Conservation (phyloP, 2,888 invertebrate species). For the Pantelozetes paolii region DNA sequence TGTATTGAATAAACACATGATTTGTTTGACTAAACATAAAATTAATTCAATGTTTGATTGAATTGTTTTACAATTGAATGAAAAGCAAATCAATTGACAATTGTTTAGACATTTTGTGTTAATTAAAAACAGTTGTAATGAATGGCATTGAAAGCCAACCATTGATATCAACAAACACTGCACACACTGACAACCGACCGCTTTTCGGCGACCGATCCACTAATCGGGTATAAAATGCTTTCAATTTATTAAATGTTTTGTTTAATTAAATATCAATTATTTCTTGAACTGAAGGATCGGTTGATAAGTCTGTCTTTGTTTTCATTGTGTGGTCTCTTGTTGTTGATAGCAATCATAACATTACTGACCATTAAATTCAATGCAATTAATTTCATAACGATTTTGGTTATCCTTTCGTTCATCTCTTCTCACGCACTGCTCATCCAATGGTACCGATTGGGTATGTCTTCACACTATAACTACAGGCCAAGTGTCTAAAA, state of each 20-base stretch:
- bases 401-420: conserved; percentile 29
- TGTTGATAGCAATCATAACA: conserved; percentile 32
- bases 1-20: background rate
- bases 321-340: conserved; percentile 22
- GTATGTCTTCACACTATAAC: conserved; percentile 28
- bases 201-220: conserved; percentile 28
- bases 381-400: conserved; percentile 32
- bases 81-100: too few species aligned
- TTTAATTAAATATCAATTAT: background rate
- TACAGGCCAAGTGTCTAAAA: too few species aligned
- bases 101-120: too few species aligned
- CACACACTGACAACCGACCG: conserved; percentile 19
- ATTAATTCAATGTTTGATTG: too few species aligned
- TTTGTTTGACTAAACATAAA: background rate
- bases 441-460: conserved; percentile 37
- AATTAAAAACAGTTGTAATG: background rate
- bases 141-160: conserved; percentile 26
- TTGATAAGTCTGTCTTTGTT: conserved; percentile 6
- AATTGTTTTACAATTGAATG: too few species aligned
- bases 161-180: conserved; percentile 11
- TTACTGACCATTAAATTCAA: conserved; percentile 32
- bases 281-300: conserved; percentile 21
- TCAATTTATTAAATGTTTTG: background rate
- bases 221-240: conserved; percentile 14
- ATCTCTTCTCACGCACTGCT: conserved; percentile 25